phyloP scores from a whole-genome alignment of 2,888 invertebrate species.

The Drosophila lutescens region DNA sequence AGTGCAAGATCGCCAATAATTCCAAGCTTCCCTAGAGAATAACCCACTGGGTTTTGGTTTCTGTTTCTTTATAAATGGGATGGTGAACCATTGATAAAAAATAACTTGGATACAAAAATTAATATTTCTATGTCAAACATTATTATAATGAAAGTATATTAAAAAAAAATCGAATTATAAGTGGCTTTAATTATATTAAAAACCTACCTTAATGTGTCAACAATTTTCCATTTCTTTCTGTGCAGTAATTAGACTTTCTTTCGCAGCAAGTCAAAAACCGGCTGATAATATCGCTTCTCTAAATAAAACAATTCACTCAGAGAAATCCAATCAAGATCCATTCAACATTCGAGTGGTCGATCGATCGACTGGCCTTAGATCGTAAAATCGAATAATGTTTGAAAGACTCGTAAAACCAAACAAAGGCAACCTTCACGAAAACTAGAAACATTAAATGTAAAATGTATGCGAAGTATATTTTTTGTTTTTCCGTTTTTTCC shows the following conservation, averaged over 20 bases:
- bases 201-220: not conserved
- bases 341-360: not conserved
- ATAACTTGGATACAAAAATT: not conserved
- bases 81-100: not conserved
- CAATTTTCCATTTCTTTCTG: not conserved
- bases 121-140: no score
- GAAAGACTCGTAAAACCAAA: conserved; percentile 38
- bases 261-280: not conserved
- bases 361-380: conserved; percentile 10
- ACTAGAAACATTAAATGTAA: conserved; percentile 37
- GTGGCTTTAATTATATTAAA: no score
- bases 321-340: conserved; percentile 20
- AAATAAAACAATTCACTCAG: conserved; percentile 7
- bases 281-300: not conserved
- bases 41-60: not conserved
- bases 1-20: not conserved
- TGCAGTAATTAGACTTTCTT: conserved; percentile 1
- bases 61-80: not conserved
- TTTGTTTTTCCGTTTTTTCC: conserved; percentile 11
- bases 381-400: conserved; percentile 33
- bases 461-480: conserved; percentile 48
- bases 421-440: conserved; percentile 37
- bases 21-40: not conserved
- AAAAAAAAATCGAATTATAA: no score
- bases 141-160: no score